Evolutionary conservation across 2,888 invertebrate species (phyloP), one percentile per base, ranked within the genome.

Genomic region (Crocallis elinguaria): DNA sequence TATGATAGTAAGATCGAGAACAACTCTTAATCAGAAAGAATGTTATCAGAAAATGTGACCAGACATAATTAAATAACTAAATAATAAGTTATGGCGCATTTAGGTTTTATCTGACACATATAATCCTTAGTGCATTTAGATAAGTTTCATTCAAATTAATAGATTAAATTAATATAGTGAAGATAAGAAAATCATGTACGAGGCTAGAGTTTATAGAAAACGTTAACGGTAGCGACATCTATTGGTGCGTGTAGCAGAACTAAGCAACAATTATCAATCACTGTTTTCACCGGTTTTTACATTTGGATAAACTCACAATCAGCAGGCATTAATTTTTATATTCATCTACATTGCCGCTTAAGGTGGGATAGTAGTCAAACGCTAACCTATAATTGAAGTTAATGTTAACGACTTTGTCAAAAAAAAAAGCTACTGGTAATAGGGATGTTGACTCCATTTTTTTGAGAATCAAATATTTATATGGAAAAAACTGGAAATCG

Each of bases 181-280:
- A 33, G 27, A 39, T 42, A 43, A 17, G 0, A 11, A 23, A 2
- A 14, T 13, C 3, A 43, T 2, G 36, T 36, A 6, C n/a, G n/a
- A 14, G 1, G 2, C n/a, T n/a, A n/a, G 7, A 1, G 33, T 9
- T 23, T 16, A n/a, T 39, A 17, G 11, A 42, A 33, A 32, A 14
- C 42, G 12, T 19, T 44, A 42, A 61, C 35, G 9, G 54, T 72
- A 67, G 41, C 54, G 75, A 49, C 73, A 75, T 71, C 77, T 77
- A 53, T 44, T 42, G 50, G 14, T 11, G 9, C 23, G 9, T 14
- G 2, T 32, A 11, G 2, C 11, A 25, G 1, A 25, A 37, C 32
- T 14, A 14, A 11, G 0, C 9, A 8, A 17, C 16, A 19, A 19
- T 6, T 4, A 19, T 29, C 12, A 11, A 25, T 9, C 9, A 3